Percentiles rank a stretch among this genome's conserved stretches.
Conservation (phyloP, 2,113 vertebrate species). For the Lepidothrix coronata region DNA sequence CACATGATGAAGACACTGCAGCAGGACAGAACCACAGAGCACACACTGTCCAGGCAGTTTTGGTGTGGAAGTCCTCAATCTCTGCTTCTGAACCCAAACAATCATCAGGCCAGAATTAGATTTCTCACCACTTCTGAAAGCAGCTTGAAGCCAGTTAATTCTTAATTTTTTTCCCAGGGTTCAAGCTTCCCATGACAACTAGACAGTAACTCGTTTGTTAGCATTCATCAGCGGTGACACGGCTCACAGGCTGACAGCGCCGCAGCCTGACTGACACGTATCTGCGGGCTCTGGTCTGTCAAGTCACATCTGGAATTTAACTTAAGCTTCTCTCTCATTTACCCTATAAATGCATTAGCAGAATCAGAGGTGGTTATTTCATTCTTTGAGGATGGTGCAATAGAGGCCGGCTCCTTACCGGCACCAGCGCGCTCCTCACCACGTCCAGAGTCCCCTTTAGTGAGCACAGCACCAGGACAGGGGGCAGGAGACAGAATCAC, state of each 20-base stretch:
- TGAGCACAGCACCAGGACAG: not conserved
- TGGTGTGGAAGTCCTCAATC: not conserved
- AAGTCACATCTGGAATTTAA: not conserved
- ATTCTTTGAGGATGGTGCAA: not conserved
- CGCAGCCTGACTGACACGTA: not conserved
- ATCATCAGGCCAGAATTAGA: not conserved
- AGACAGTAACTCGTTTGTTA: not conserved
- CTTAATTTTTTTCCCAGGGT: not conserved
- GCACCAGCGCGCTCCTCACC: rapidly evolving
- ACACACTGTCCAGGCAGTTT: not conserved
- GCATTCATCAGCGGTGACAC: not conserved
- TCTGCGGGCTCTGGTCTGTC: not conserved
- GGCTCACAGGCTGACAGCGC: not conserved
- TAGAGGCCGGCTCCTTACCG: not conserved
- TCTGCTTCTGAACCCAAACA: not conserved
- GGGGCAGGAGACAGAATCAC: not conserved
- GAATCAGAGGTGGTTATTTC: not conserved
- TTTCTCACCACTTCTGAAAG: not conserved
- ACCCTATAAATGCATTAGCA: not conserved
- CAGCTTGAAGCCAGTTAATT: not conserved
- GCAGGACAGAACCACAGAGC: not conserved
- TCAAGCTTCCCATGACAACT: not conserved
- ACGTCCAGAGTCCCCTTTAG: not conserved
- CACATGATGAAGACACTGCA: not conserved
- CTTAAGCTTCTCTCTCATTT: not conserved